These are phyloP conservation scores for Drosophila baimaii DNA, from an alignment of 1,140 invertebrate species.

Conservation along the genomic window DNA sequence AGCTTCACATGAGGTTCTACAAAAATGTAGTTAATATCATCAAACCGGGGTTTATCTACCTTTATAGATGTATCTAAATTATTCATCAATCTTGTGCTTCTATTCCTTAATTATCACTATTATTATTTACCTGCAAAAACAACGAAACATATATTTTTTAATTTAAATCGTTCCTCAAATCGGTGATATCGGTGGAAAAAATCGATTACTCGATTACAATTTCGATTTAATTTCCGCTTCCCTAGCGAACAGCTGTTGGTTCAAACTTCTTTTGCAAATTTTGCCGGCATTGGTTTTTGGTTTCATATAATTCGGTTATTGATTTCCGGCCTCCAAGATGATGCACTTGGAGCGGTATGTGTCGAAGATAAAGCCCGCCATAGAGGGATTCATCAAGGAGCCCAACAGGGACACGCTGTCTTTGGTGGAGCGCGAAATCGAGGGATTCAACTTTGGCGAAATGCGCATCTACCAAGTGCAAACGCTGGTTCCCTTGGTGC, in stretches of 20 bases:
- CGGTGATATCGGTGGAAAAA: neutral
- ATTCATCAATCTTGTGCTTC: too few relatives aligned
- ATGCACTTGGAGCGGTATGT: constrained; percentile 75
- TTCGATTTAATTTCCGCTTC: neutral
- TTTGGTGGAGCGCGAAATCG: constrained; percentile 57
- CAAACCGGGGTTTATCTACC: too few relatives aligned
- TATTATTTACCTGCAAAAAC: too few relatives aligned
- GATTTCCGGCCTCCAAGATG: constrained; percentile 44
- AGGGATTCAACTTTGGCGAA: constrained; percentile 69
- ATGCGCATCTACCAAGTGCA: constrained; percentile 74
- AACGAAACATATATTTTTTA: too few relatives aligned
- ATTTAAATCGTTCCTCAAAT: neutral
- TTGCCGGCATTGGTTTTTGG: constrained; percentile 29
- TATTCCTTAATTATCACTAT: too few relatives aligned
- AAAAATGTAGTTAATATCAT: too few relatives aligned
- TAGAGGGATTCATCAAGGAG: constrained; percentile 66
- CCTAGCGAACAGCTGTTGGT: constrained; percentile 46
- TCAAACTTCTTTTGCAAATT: constrained; percentile 3
- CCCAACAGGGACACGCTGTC: constrained; percentile 61
- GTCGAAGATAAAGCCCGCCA: constrained; percentile 83
- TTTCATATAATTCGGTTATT: constrained; percentile 3
- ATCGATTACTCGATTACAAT: neutral
- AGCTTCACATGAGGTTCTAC: too few relatives aligned
- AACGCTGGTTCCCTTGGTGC: constrained; percentile 70
- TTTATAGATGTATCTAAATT: too few relatives aligned